Percentiles rank a stretch among this genome's conserved stretches.
phyloP scores from a whole-genome alignment of 1,140 invertebrate genomes.

The Drosophila elegans region DNA sequence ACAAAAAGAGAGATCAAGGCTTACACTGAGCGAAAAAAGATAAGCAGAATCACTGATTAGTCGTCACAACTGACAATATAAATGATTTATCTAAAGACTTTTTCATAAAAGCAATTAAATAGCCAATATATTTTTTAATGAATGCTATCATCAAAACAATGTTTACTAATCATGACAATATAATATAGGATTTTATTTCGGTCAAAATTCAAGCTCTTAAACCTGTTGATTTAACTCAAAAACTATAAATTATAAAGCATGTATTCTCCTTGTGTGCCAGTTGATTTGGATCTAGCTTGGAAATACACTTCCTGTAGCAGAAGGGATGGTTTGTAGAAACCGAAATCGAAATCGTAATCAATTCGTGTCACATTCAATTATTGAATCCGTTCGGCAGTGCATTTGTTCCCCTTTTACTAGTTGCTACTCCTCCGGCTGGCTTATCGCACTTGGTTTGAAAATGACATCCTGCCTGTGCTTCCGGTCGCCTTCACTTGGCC shows the following conservation, averaged over 20 bases:
- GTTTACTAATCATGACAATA: too few species aligned
- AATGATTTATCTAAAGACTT: too few species aligned
- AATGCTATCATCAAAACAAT: too few species aligned
- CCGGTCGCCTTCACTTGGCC: slow-evolving; percentile 45
- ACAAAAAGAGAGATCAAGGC: not conserved
- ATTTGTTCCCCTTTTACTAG: slow-evolving; percentile 19
- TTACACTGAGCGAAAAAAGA: slow-evolving; percentile 18
- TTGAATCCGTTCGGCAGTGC: slow-evolving; percentile 27
- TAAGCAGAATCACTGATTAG: not conserved
- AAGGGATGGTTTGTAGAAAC: slow-evolving; percentile 17
- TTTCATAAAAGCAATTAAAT: too few species aligned
- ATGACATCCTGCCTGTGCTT: slow-evolving; percentile 70
- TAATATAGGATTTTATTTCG: too few species aligned
- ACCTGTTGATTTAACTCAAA: not conserved
- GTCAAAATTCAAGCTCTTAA: not conserved
- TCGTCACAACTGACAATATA: too few species aligned
- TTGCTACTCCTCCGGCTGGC: slow-evolving; percentile 20
- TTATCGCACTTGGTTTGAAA: slow-evolving; percentile 57
- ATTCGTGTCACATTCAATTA: slow-evolving; percentile 81
- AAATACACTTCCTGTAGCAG: slow-evolving; percentile 61
- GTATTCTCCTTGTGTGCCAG: slow-evolving; percentile 1
- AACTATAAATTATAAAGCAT: not conserved
- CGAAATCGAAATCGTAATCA: slow-evolving; percentile 61
- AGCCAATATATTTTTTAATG: too few species aligned
- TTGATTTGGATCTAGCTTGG: slow-evolving; percentile 50